Evolutionary conservation across 2,888 invertebrate genomes (phyloP).

Genomic region (Embidobia sp.): DNA sequence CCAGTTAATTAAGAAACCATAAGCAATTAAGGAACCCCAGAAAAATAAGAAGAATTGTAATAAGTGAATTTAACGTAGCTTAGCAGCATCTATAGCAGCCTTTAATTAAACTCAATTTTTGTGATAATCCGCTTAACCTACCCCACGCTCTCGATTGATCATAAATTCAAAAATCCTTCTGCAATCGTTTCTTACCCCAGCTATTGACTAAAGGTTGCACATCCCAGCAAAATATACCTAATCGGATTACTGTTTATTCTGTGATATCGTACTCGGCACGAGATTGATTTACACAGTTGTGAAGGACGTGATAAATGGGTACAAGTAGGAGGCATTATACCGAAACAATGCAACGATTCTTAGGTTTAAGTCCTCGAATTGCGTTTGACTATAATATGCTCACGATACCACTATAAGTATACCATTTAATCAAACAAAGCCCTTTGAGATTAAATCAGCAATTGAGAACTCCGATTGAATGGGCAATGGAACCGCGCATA

Average conservation of each 20-base stretch:
- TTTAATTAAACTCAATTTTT: slow-evolving; percentile 11
- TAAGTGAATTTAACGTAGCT: no score
- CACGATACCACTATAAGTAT: slow-evolving; percentile 41
- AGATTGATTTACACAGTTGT: slow-evolving; percentile 69
- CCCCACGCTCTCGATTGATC: slow-evolving; percentile 15
- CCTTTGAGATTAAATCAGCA: slow-evolving; percentile 51
- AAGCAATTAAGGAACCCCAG: no score
- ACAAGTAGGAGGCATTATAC: slow-evolving; percentile 59
- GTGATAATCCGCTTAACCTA: slow-evolving; percentile 13
- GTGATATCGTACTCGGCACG: slow-evolving; percentile 42
- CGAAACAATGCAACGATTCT: slow-evolving; percentile 60
- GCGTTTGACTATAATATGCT: slow-evolving; percentile 44
- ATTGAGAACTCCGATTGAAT: slow-evolving; percentile 48
- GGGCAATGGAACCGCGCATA: slow-evolving; percentile 18
- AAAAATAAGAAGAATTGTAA: no score
- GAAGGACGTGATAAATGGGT: slow-evolving; percentile 67
- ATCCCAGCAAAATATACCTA: slow-evolving; percentile 41
- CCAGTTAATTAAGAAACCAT: no score
- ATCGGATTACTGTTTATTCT: slow-evolving; percentile 54
- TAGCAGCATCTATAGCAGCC: no score
- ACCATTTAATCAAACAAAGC: slow-evolving; percentile 56
- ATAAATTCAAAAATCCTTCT: slow-evolving; percentile 19
- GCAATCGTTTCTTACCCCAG: slow-evolving; percentile 8
- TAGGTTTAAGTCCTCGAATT: slow-evolving; percentile 60
- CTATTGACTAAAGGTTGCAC: slow-evolving; percentile 18